A percentile compares a stretch with the other conserved stretches of the same genome.
Conservation (phyloP, 2,113 vertebrate genomes). For the Gasterosteus aculeatus region DNA sequence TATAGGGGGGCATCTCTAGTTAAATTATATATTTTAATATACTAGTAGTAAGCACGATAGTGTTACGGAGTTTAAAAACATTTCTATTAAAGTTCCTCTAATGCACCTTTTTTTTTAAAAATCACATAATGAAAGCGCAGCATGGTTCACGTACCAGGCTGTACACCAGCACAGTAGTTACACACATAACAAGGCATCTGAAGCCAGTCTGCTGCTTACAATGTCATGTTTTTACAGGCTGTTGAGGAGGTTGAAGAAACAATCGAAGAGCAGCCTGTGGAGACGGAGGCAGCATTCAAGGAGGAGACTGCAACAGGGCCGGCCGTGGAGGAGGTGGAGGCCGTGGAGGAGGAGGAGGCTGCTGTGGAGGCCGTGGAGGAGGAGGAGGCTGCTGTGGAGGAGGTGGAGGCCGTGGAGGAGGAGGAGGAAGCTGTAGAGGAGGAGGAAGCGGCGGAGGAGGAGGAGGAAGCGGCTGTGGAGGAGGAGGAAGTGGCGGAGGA, state of each 20-base stretch:
- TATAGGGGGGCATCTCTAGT: not conserved
- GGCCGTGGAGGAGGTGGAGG: too few relatives aligned
- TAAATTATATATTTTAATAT: not conserved
- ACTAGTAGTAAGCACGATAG: too few relatives aligned
- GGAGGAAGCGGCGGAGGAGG: not conserved
- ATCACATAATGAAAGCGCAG: not conserved
- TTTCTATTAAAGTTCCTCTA: too few relatives aligned
- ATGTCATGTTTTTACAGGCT: slow-evolving; percentile 14
- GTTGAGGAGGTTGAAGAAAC: slow-evolving; percentile 35
- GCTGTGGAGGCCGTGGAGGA: not conserved
- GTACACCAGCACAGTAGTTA: too few relatives aligned
- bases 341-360: too few relatives aligned
- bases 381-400: not conserved
- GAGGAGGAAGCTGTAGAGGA: not conserved
- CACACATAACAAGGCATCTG: too few relatives aligned
- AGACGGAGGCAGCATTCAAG: slow-evolving; percentile 2
- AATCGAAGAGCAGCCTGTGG: not conserved
- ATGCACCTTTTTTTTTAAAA: too few relatives aligned
- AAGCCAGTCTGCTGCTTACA: too few relatives aligned
- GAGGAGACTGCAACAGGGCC: not conserved
- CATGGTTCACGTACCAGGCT: not conserved
- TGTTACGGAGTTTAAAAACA: too few relatives aligned
- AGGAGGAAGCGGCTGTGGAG: not conserved
- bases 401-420: too few relatives aligned
- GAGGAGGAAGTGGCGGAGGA: too few relatives aligned